A percentile compares a stretch with the other conserved stretches of the same genome.
Conservation (phyloP, 2,888 invertebrate species). For the Microctonus hyperodae region DNA sequence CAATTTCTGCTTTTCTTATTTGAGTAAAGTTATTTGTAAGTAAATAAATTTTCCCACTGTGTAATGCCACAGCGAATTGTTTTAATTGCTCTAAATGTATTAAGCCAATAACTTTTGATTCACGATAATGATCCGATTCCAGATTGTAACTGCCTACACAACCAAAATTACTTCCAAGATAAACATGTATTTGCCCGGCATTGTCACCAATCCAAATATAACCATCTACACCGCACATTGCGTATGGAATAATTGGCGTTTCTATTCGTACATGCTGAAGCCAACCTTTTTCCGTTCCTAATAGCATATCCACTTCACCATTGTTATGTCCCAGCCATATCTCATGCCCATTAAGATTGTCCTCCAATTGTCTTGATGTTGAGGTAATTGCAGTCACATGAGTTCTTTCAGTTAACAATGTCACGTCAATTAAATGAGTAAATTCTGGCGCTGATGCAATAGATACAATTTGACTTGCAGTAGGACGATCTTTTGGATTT, state of each 20-base stretch:
- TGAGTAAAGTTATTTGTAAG: slow-evolving; percentile 58
- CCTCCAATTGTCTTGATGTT: slow-evolving; percentile 55
- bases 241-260: slow-evolving; percentile 70
- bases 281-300: slow-evolving; percentile 68
- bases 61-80: slow-evolving; percentile 82
- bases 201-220: slow-evolving; percentile 92
- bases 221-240: slow-evolving; percentile 78
- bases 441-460: slow-evolving; percentile 93
- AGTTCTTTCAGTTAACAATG: slow-evolving; percentile 74
- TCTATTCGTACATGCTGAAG: slow-evolving; percentile 67
- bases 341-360: slow-evolving; percentile 65
- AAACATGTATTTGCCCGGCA: slow-evolving; percentile 84
- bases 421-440: slow-evolving; percentile 83
- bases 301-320: slow-evolving; percentile 71
- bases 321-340: slow-evolving; percentile 79
- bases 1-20: slow-evolving; percentile 55
- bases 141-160: slow-evolving; percentile 62
- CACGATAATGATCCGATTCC: slow-evolving; percentile 70
- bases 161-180: slow-evolving; percentile 67
- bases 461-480: slow-evolving; percentile 93
- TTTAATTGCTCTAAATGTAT: slow-evolving; percentile 72
- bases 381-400: slow-evolving; percentile 69
- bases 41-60: slow-evolving; percentile 71
- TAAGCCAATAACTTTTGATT: slow-evolving; percentile 73
- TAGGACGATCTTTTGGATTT: slow-evolving; percentile 84